Conservation (phyloP, 2,888 invertebrate species). For the Leptinotarsa peninsularis region DNA sequence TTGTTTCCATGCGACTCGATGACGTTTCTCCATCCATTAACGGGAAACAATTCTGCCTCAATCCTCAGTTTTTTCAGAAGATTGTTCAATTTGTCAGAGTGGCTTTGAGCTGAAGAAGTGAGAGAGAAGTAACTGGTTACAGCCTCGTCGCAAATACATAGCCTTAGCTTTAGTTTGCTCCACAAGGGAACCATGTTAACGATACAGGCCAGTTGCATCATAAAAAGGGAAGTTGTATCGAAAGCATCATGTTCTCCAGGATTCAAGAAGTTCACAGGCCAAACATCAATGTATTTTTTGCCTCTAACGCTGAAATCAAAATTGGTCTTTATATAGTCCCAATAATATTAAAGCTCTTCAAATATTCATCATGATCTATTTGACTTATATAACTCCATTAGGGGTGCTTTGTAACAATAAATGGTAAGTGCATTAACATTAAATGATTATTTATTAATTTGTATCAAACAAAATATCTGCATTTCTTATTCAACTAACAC, state of each 20-base stretch:
- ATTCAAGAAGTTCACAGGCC: conserved; percentile 93
- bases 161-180: conserved; percentile 82
- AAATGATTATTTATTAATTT: too few relatives aligned
- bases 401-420: too few relatives aligned
- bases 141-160: conserved; percentile 81
- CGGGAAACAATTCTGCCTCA: conserved; percentile 82
- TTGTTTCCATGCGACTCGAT: conserved; percentile 57
- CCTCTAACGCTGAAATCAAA: conserved; percentile 69
- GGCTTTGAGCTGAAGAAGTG: conserved; percentile 52
- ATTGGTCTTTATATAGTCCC: not conserved
- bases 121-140: conserved; percentile 59
- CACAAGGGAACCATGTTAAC: conserved; percentile 91
- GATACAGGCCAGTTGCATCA: conserved; percentile 96
- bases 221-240: conserved; percentile 92
- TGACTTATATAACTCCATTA: too few relatives aligned
- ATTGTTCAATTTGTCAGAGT: conserved; percentile 70
- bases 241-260: conserved; percentile 84
- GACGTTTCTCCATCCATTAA: conserved; percentile 65
- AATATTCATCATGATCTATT: too few relatives aligned
- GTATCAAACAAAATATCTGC: too few relatives aligned
- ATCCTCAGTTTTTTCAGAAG: conserved; percentile 89
- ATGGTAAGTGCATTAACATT: too few relatives aligned
- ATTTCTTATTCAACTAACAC: too few relatives aligned
- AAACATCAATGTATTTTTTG: conserved; percentile 92
- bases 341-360: too few relatives aligned